phyloP scores from a whole-genome alignment of 2,888 invertebrate species.

The Torymus aiolomorphi region DNA sequence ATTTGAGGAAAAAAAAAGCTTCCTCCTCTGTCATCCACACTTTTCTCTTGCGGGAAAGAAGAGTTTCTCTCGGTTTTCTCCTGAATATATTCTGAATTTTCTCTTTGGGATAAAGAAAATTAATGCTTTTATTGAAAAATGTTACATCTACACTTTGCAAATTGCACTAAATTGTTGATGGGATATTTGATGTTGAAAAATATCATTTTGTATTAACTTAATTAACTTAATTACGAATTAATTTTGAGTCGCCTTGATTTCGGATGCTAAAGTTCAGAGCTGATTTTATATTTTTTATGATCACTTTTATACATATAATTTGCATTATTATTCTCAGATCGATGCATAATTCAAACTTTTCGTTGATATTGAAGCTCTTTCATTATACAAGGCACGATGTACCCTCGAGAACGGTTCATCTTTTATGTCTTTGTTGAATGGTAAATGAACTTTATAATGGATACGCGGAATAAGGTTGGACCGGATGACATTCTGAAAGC shows the following conservation, averaged over 20 bases:
- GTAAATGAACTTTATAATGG: constrained; percentile 30
- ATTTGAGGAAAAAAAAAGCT: no score
- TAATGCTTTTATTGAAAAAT: no score
- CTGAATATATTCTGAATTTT: no score
- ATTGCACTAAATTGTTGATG: no score
- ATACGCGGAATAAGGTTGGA: constrained; percentile 4
- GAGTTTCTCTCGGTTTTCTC: no score
- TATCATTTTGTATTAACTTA: no score
- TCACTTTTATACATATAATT: not conserved
- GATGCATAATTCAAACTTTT: constrained; percentile 17
- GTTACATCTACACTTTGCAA: no score
- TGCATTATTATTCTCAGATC: not conserved
- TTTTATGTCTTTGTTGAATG: constrained; percentile 21
- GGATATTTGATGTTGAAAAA: no score
- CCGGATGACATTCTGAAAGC: not conserved
- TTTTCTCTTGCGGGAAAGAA: no score
- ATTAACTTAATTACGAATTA: no score
- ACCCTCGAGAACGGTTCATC: not conserved
- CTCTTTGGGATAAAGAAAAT: no score
- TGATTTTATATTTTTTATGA: not conserved
- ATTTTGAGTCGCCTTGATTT: not conserved
- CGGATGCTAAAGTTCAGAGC: not conserved
- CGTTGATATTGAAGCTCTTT: not conserved
- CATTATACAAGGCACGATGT: constrained; percentile 5
- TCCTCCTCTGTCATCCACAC: no score